Conservation (phyloP, 2,888 invertebrate species). For the Heterodera filipjevi region DNA sequence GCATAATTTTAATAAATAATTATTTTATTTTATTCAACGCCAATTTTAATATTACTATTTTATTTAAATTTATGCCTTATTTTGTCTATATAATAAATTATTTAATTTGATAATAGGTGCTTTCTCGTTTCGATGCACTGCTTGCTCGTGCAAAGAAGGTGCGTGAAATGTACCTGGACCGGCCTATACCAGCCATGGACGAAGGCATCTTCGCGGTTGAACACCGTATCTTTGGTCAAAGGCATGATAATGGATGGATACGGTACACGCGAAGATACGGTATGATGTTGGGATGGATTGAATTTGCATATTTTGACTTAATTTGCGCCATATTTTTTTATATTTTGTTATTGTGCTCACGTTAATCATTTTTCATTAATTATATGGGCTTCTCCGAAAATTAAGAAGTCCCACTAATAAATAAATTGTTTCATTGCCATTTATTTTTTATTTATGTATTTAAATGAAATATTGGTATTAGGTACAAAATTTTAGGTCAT, state of each 20-base stretch:
- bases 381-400: too few relatives aligned
- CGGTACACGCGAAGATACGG: slow-evolving; percentile 29
- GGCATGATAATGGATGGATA: neutral
- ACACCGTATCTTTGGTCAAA: neutral
- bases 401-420: too few relatives aligned
- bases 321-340: slow-evolving; percentile 9
- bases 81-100: neutral
- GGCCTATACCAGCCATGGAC: slow-evolving; percentile 41
- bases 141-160: slow-evolving; percentile 13
- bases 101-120: neutral
- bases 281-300: slow-evolving; percentile 25
- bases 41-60: neutral
- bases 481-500: too few relatives aligned
- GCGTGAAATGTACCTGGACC: slow-evolving; percentile 39
- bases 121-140: slow-evolving; percentile 33
- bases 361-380: too few relatives aligned
- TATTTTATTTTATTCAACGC: too few relatives aligned
- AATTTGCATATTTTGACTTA: slow-evolving; percentile 30
- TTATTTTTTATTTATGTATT: too few relatives aligned
- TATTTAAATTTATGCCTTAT: neutral
- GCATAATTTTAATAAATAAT: too few relatives aligned
- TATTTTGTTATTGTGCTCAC: too few relatives aligned
- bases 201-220: slow-evolving; percentile 37
- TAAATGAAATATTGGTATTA: too few relatives aligned
- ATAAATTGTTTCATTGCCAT: too few relatives aligned